phyloP scores from a whole-genome alignment of 2,113 vertebrate genomes.

The Spizaetus ornatus region DNA sequence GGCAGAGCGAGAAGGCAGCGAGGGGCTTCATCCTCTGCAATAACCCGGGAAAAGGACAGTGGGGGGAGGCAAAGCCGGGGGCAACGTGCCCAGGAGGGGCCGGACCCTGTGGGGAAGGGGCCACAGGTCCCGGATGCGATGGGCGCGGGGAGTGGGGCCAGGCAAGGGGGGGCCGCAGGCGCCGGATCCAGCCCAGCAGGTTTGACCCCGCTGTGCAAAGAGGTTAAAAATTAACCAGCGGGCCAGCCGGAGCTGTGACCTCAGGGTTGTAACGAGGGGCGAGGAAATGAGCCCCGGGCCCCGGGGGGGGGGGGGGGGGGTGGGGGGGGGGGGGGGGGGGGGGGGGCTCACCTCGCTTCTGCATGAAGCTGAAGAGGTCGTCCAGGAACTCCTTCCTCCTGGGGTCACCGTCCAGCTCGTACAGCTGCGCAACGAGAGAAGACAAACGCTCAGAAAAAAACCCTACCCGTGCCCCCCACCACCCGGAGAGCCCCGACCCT shows the following conservation, averaged over 20 bases:
- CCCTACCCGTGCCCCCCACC: accelerated
- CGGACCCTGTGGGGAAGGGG: not conserved
- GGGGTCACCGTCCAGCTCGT: conserved; percentile 92
- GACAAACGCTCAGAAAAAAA: not conserved
- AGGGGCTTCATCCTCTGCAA: not conserved
- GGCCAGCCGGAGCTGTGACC: not conserved
- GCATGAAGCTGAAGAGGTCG: conserved; percentile 97
- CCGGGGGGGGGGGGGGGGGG: not conserved
- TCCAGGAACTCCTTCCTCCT: conserved; percentile 97
- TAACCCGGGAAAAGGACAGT: not conserved
- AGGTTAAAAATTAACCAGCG: conserved; percentile 54
- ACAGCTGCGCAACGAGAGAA: conserved; percentile 74
- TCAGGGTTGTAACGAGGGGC: not conserved
- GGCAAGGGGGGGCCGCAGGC: accelerated
- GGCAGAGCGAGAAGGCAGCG: not conserved
- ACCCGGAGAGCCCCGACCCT: accelerated
- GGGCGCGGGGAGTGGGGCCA: not conserved
- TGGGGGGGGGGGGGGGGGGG: too few relatives aligned
- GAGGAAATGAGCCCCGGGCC: conserved; percentile 60
- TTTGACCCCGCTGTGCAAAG: not conserved
- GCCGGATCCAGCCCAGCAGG: not conserved
- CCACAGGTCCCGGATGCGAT: not conserved
- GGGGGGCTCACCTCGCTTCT: conserved; percentile 86
- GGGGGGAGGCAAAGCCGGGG: accelerated
- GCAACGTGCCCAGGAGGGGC: not conserved